Base-by-base conservation (phyloP, 2,888 invertebrate genomes). In the Drosophila limbata region DNA sequence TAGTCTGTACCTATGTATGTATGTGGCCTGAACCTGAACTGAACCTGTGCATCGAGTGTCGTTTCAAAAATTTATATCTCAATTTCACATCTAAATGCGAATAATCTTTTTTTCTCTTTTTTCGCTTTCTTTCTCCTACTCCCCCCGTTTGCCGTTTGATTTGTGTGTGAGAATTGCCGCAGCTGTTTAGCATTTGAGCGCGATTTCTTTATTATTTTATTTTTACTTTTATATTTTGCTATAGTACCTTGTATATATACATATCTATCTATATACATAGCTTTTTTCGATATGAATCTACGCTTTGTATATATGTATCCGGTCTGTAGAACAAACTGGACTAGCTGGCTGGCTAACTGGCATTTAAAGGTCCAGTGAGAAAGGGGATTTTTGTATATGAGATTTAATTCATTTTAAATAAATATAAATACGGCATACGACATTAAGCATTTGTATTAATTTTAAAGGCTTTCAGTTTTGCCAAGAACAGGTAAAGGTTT, bases 41-140 rank as follows among this genome's bases (percentile, higher is more conserved):
- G 17, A 37, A 73, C 65, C 62, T 67, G 72, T 55, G 73, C 71
- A 59, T 62, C 47, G 73, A 71, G 75, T 81, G 81, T 81, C 87
- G 84, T 87, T 86, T 84, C 78, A 86, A 86, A 78, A 86, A 86
- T 86, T 86, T 88, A 88, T 86, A 86, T 86, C 86, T 86, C 89
- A 77, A 87, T 86, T 88, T 88, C 84, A 87, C 89, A 86, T 86
- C 86, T 86, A 88, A 86, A 86, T 86, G 86, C 87, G 89, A 86
- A 88, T 88, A 87, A 85, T 79, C 80, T 88, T 79, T 87, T 79
- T 76, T 69, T 19, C 35, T 60, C 28, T 42, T 21, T 50, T 35
- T 67, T 53, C 56, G 44, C 48, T 50, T 1, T 21, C 15, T 15
- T 8, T 51, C 33, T 45, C 45, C 4, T 33, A 10, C 21, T 40